Percentiles rank a stretch among this genome's conserved stretches.
Conservation (phyloP, 2,113 vertebrate genomes). For the Acrocephalus kingi region DNA sequence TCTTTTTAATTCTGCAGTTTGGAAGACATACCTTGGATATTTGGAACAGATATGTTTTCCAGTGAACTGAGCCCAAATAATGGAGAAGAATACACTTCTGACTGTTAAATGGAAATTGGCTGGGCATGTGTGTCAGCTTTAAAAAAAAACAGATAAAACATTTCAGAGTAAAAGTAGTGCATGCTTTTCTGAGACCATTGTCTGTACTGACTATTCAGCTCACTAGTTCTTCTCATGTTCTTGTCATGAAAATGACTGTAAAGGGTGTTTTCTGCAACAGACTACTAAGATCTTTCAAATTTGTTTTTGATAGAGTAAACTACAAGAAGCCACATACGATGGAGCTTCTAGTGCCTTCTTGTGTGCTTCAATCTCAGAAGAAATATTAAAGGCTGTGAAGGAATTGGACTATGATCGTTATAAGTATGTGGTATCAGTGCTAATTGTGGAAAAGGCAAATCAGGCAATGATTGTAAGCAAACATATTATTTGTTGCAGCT, state of each 20-base stretch:
- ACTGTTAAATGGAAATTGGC: not conserved
- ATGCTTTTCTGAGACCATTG: not conserved
- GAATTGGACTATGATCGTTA: conserved; percentile 70
- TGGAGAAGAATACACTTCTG: not conserved
- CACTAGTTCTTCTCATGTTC: not conserved
- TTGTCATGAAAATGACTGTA: not conserved
- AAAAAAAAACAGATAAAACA: not conserved
- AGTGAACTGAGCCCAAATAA: not conserved
- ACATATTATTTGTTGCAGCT: not conserved
- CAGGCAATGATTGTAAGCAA: conserved; percentile 76
- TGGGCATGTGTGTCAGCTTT: not conserved
- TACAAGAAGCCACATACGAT: conserved; percentile 62
- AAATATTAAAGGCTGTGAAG: conserved; percentile 69
- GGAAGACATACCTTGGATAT: not conserved
- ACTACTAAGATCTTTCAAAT: not conserved
- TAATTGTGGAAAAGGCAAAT: conserved; percentile 75
- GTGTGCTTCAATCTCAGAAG: conserved; percentile 73
- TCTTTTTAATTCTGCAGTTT: not conserved
- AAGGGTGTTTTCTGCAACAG: not conserved
- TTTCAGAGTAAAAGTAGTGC: not conserved
- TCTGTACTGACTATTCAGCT: not conserved
- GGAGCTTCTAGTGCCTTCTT: conserved; percentile 43
- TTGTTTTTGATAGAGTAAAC: conserved; percentile 66
- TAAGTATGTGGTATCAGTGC: conserved; percentile 72
- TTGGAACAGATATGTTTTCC: not conserved